These are phyloP conservation scores for Beaufortia kweichowensis DNA, from an alignment of 2,113 vertebrate genomes.

Conservation along the genomic window DNA sequence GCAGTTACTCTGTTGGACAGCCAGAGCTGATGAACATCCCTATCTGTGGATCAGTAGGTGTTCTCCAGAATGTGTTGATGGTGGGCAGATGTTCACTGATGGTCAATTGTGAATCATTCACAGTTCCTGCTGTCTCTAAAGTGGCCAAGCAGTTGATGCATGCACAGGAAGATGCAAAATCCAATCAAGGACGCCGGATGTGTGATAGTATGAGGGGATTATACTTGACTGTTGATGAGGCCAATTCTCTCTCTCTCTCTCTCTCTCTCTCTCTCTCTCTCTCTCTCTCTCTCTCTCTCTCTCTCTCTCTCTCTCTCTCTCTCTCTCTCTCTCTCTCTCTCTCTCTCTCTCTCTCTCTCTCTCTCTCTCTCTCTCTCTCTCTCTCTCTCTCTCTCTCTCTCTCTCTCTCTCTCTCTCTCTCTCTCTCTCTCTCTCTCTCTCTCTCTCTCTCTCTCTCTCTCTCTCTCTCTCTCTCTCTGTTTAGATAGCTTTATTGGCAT, in stretches of 20 bases:
- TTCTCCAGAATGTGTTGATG: slow-evolving; percentile 3
- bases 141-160: slow-evolving; percentile 4
- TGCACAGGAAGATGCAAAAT: slow-evolving; percentile 24
- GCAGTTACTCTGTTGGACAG: neutral
- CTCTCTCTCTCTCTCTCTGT: too few relatives aligned
- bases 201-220: slow-evolving; percentile 10
- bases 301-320: too few relatives aligned
- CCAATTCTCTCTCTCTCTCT: slow-evolving; percentile 38
- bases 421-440: too few relatives aligned
- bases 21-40: neutral
- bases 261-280: slow-evolving; percentile 19
- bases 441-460: too few relatives aligned
- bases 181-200: neutral
- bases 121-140: slow-evolving; percentile 28
- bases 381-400: too few relatives aligned
- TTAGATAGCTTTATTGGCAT: too few relatives aligned
- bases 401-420: too few relatives aligned
- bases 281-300: neutral
- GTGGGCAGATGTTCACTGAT: slow-evolving; percentile 31
- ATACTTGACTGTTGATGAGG: slow-evolving; percentile 26
- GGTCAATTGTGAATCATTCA: slow-evolving; percentile 26
- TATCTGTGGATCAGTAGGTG: neutral
- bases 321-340: too few relatives aligned
- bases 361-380: too few relatives aligned
- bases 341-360: too few relatives aligned